phyloP scores from a whole-genome alignment of 2,113 vertebrate species.

The Thomomys bottae region DNA sequence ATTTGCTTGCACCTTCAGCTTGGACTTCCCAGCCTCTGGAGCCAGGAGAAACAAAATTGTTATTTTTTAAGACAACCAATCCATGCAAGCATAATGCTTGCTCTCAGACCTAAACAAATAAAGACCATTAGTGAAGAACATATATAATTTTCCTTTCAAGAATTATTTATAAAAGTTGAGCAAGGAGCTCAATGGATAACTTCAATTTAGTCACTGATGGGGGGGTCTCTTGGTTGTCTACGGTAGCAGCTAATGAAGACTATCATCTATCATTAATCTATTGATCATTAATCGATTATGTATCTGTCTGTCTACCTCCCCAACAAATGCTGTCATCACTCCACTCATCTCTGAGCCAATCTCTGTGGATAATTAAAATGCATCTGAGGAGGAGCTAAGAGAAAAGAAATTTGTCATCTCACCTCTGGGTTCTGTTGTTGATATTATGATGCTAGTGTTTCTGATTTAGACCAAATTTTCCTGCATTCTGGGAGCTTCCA shows the following conservation, averaged over 20 bases:
- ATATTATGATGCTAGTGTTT: not conserved
- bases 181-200: not conserved
- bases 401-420: not conserved
- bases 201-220: not conserved
- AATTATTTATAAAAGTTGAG: constrained; percentile 23
- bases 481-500: not conserved
- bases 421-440: not conserved
- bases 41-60: not conserved
- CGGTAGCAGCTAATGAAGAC: not conserved
- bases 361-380: not conserved
- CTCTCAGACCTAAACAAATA: not conserved
- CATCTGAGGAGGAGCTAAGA: too few relatives aligned
- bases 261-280: too few relatives aligned
- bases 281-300: too few relatives aligned
- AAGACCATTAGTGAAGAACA: not conserved
- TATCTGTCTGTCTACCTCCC: not conserved
- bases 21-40: not conserved
- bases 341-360: not conserved
- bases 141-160: not conserved
- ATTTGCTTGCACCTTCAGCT: not conserved
- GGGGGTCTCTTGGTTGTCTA: not conserved
- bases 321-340: not conserved
- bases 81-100: not conserved
- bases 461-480: not conserved
- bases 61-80: not conserved